These are phyloP conservation scores for Pteropus alecto DNA, from an alignment of 2,113 vertebrate species.

Conservation along the genomic window DNA sequence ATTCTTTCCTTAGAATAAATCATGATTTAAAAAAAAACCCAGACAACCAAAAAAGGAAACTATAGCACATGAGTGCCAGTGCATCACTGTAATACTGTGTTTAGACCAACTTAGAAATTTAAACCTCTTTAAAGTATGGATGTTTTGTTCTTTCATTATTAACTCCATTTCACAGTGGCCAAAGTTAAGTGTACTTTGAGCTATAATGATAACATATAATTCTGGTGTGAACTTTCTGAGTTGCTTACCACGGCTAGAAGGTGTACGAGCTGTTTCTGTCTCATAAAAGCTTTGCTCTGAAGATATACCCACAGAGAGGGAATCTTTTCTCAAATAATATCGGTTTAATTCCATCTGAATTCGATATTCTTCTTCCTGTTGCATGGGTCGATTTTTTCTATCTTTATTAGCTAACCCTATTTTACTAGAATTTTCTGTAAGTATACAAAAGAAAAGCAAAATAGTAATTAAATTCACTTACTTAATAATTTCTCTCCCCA, in stretches of 20 bases:
- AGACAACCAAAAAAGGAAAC: background rate
- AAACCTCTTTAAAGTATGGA: background rate
- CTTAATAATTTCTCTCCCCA: slow-evolving; percentile 25
- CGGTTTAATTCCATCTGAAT: slow-evolving; percentile 97
- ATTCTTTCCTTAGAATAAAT: background rate
- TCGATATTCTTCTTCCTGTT: slow-evolving; percentile 97
- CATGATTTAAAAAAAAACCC: background rate
- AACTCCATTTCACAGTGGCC: background rate
- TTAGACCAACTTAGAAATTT: background rate
- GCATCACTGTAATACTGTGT: rapidly evolving
- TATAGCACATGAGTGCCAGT: background rate
- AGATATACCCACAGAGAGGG: slow-evolving; percentile 82
- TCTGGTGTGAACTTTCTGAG: background rate
- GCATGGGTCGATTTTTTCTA: slow-evolving; percentile 95
- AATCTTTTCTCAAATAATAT: slow-evolving; percentile 92
- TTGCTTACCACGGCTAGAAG: slow-evolving; percentile 93
- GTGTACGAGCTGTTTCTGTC: slow-evolving; percentile 90
- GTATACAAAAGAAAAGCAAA: slow-evolving; percentile 57
- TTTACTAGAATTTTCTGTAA: slow-evolving; percentile 88
- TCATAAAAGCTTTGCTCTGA: slow-evolving; percentile 94
- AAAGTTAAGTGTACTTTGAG: background rate
- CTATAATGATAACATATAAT: background rate
- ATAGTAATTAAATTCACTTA: slow-evolving; percentile 42
- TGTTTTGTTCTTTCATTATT: background rate
- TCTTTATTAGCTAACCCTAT: slow-evolving; percentile 88